These are phyloP conservation scores for Lysandra bellargus DNA, from an alignment of 2,888 invertebrate genomes.

Conservation along the genomic window DNA sequence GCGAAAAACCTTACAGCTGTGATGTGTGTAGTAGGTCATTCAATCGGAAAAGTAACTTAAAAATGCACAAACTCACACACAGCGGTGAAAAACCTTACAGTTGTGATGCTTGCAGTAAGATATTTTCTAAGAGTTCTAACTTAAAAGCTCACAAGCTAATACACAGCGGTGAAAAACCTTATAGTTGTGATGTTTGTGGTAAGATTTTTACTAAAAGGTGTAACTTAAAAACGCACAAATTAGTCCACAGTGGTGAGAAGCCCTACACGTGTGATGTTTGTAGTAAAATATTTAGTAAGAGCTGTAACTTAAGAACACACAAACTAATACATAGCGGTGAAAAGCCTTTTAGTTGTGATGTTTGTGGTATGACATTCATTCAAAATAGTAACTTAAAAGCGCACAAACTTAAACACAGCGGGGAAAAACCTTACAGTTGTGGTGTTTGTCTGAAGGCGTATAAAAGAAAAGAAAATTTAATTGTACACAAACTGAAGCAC, in stretches of 20 bases:
- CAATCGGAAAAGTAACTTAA: no score
- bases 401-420: background rate
- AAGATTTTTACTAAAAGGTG: background rate
- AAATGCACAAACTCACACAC: background rate
- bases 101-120: background rate
- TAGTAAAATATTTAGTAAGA: background rate
- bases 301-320: background rate
- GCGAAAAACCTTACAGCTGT: background rate
- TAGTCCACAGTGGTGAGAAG: background rate
- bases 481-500: background rate
- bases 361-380: background rate
- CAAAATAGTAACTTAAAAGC: background rate
- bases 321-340: background rate
- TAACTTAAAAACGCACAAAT: slow-evolving; percentile 16
- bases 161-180: background rate
- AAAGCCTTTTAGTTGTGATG: background rate
- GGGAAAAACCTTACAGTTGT: slow-evolving; percentile 2
- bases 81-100: background rate
- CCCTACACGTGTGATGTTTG: background rate
- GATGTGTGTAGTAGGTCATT: background rate
- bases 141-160: background rate
- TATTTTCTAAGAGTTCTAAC: background rate
- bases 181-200: background rate
- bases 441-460: background rate
- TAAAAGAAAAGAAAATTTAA: background rate